Percentiles rank a stretch among this genome's conserved stretches.
Conservation (phyloP, 2,113 vertebrate genomes). For the Macroglossus sobrinus region DNA sequence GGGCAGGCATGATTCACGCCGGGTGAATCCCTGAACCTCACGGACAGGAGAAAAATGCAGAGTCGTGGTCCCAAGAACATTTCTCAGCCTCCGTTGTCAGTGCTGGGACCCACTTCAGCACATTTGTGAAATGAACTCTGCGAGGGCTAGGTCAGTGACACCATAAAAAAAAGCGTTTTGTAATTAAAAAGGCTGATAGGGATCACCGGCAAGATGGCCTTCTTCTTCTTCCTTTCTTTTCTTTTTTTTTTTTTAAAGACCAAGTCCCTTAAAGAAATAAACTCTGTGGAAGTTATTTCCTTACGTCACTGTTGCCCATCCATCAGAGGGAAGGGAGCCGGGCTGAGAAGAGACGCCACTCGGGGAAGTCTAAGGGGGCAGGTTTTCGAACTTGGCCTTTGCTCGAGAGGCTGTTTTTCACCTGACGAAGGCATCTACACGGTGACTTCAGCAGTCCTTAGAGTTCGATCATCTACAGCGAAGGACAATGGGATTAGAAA, state of each 20-base stretch:
- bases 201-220: constrained; percentile 30
- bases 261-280: constrained; percentile 69
- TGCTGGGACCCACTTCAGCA: constrained; percentile 44
- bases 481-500: constrained; percentile 67
- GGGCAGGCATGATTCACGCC: constrained; percentile 53
- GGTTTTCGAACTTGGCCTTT: background rate
- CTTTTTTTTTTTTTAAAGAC: background rate
- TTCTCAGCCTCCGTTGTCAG: constrained; percentile 61
- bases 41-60: constrained; percentile 61
- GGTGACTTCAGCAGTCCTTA: constrained; percentile 47
- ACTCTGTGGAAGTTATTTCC: constrained; percentile 42
- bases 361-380: constrained; percentile 31
- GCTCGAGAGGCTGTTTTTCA: constrained; percentile 35
- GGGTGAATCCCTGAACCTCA: constrained; percentile 47
- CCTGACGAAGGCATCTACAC: constrained; percentile 20
- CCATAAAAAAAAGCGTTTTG: constrained; percentile 56
- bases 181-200: constrained; percentile 75
- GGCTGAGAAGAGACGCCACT: constrained; percentile 6
- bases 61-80: constrained; percentile 54
- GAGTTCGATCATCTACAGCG: constrained; percentile 55
- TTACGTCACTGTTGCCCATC: constrained; percentile 38
- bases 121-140: constrained; percentile 66
- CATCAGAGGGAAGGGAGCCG: constrained; percentile 32
- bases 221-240: background rate
- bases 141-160: constrained; percentile 29